Evolutionary conservation across 2,797 vertebrate genomes (phyloP).

Genomic region (Capromys pilorides): DNA sequence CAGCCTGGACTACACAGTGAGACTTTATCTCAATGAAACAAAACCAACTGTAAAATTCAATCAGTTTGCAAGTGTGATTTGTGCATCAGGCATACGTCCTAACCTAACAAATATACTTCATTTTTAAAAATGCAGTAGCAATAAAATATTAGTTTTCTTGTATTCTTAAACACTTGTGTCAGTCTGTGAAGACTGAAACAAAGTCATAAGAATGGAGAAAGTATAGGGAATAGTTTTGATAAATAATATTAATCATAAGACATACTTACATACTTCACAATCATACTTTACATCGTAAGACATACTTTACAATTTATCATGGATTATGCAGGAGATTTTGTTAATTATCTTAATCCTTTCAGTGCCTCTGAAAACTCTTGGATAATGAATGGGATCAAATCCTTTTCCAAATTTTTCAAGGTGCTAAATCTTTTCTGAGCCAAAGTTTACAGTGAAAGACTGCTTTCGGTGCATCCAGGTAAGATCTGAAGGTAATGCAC

Average conservation of each 20-base stretch:
- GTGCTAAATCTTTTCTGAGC: conserved; percentile 9
- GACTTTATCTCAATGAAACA: neutral
- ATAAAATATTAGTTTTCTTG: neutral
- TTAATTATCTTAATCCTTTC: neutral
- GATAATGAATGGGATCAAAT: neutral
- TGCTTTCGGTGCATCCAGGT: neutral
- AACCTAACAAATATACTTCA: neutral
- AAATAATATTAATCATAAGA: neutral
- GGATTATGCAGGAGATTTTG: neutral
- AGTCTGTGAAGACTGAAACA: neutral
- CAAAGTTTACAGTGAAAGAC: neutral
- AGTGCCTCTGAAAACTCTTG: neutral
- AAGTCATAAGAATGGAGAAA: conserved; percentile 16
- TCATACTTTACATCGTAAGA: too few relatives aligned
- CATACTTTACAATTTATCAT: neutral
- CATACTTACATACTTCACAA: too few relatives aligned
- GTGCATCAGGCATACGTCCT: neutral
- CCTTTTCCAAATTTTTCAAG: conserved; percentile 14
- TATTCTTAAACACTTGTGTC: neutral
- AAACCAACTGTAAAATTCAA: neutral
- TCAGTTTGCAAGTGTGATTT: neutral
- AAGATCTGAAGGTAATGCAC: neutral
- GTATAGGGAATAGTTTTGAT: conserved; percentile 1
- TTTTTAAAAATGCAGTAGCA: neutral
- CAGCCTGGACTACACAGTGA: neutral